Evolutionary conservation across 2,888 invertebrate genomes (phyloP), one percentile per base, ranked within the genome.

Genomic region (Cabera pusaria): DNA sequence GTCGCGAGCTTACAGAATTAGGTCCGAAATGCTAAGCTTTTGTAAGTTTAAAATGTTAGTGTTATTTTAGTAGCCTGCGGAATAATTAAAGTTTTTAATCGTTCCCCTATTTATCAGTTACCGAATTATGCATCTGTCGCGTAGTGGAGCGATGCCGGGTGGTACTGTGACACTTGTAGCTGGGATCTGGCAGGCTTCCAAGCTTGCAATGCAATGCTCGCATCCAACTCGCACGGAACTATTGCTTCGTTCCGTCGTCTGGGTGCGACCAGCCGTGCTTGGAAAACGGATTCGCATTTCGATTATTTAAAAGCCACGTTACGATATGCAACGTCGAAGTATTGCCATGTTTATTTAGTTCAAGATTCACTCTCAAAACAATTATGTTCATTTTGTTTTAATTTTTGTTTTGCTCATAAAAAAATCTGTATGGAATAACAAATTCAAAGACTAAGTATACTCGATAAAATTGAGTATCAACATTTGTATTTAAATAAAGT

Each of bases 81-180:
- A 59, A 59, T 66, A 63, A 65, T 67, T 62, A 67, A 70, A 58
- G 50, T 57, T 69, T n/a, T 65, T 56, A 64, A 63, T 58, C 51
- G 57, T 57, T 74, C 63, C 68, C 75, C 52, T 70, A 64, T 77
- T 76, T 69, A 60, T 36, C 41, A 62, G 68, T 64, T 69, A 58
- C 68, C 72, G 70, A 75, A 76, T 80, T 80, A 78, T 72, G 72
- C 63, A 70, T 78, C 73, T 76, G 72, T 67, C 66, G 60, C 55
- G 17, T 8, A 18, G 57, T 56, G 52, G 63, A 59, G 57, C 59
- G 64, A 65, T 70, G 76, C 65, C 72, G 70, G 63, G 59, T 64
- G 59, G 52, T 61, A 60, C 42, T 52, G 59, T 60, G 80, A 80
- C 82, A 85, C 85, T 86, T 85, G 86, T 85, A 73, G 84, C 79